phyloP scores from a whole-genome alignment of 1,140 invertebrate species.

The Calephelis virginiensis region DNA sequence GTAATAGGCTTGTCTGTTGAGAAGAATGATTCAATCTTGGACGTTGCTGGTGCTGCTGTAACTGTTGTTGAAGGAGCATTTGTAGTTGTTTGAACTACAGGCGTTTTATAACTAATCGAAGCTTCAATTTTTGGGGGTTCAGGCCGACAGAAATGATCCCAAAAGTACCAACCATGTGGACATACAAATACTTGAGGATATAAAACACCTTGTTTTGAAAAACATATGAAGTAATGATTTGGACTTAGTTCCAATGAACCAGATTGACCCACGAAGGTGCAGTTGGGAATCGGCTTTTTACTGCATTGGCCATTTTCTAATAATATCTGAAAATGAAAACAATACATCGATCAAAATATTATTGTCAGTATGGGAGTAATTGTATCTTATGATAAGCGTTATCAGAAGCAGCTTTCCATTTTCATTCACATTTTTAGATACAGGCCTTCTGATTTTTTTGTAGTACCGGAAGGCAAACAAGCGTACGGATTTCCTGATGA shows the following conservation, averaged over 20 bases:
- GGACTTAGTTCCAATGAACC: constrained; percentile 43
- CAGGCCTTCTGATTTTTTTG: too few species aligned
- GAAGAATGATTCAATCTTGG: constrained; percentile 49
- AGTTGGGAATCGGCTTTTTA: constrained; percentile 46
- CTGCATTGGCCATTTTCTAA: constrained; percentile 57
- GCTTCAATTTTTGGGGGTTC: constrained; percentile 29
- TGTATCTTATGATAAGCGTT: too few species aligned
- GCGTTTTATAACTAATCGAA: neutral
- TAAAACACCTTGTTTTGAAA: constrained; percentile 38
- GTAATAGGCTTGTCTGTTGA: constrained; percentile 53
- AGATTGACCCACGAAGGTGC: constrained; percentile 46
- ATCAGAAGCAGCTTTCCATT: too few species aligned
- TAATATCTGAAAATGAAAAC: constrained; percentile 46
- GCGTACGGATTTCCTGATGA: too few species aligned
- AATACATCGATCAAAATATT: too few species aligned
- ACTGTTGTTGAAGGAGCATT: constrained; percentile 20
- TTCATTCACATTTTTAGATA: too few species aligned
- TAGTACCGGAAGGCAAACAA: too few species aligned
- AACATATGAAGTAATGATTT: constrained; percentile 66
- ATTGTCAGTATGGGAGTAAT: too few species aligned
- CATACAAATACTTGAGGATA: constrained; percentile 68
- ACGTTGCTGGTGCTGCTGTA: constrained; percentile 27
- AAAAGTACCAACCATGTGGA: constrained; percentile 64
- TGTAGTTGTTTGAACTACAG: constrained; percentile 16
- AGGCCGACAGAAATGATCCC: constrained; percentile 52